Evolutionary conservation across 2,113 vertebrate genomes (phyloP), one percentile per base, ranked within the genome.

Genomic region (Cisticola juncidis): DNA sequence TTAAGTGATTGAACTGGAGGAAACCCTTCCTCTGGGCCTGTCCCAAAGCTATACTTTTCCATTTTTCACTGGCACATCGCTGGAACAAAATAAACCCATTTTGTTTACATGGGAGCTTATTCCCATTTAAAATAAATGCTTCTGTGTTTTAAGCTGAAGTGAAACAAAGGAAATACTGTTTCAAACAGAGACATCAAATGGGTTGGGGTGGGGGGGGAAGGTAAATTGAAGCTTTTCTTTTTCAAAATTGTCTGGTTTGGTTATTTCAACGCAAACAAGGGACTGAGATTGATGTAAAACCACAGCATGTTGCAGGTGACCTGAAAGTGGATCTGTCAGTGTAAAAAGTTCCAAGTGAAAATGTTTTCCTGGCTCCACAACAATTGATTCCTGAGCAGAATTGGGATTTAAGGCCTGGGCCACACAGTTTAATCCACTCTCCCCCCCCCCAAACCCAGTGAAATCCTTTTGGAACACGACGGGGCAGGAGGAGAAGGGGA

Each of bases 201-300:
- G 24, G 24, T 44, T 56, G 18, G n/a, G 3, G 6, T 1, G 6
- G 12, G 14, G 8, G 5, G 9, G 22, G 48, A 56, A 42, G 21
- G 84, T 24, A 93, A 97, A 93, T 86, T 83, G 86, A 90, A 78
- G 90, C 82, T 93, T 93, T 95, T 83, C 54, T 61, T 53, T 48
- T 81, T 83, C 82, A n/a, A 44, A 96, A 96, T 73, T 54, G 60
- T 58, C 88, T 73, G 51, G 4, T 90, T 92, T 69, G 42, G 68
- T 77, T 88, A 66, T 94, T 90, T 80, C 86, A 35, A 50, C 23
- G 60, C 71, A 62, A 90, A 58, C 36, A 70, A 61, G 0, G 2
- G 58, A 6, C 58, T 17, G 36, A 33, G 76, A 15, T 31, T 83
- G 90, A 93, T 82, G 81, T 14, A 77, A 86, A 95, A 45, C 68